These are phyloP conservation scores for Phragmatobia fuliginosa DNA, from an alignment of 2,888 invertebrate genomes.

Conservation along the genomic window DNA sequence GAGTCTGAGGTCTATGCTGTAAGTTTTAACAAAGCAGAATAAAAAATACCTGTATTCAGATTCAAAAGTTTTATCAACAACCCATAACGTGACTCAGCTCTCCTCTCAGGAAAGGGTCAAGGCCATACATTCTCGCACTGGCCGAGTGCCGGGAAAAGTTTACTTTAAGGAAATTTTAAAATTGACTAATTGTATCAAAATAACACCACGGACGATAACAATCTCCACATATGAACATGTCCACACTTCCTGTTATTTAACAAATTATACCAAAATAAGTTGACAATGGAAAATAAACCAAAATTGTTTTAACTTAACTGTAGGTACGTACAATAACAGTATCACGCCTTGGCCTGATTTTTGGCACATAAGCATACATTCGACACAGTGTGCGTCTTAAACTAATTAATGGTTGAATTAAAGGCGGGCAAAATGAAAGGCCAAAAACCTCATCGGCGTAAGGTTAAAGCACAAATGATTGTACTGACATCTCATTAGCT, in stretches of 20 bases:
- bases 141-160: too few relatives aligned
- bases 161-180: too few relatives aligned
- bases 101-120: too few relatives aligned
- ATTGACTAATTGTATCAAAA: background rate
- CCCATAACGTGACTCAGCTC: too few relatives aligned
- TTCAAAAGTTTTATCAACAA: too few relatives aligned
- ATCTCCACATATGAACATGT: background rate
- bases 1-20: too few relatives aligned
- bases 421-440: slow-evolving; percentile 76
- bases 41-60: too few relatives aligned
- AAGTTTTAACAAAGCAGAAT: too few relatives aligned
- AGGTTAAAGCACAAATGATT: slow-evolving; percentile 85
- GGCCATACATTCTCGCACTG: too few relatives aligned
- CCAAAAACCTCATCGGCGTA: slow-evolving; percentile 82
- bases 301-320: slow-evolving; percentile 21
- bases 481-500: slow-evolving; percentile 87
- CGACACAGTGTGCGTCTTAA: slow-evolving; percentile 50
- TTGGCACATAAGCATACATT: slow-evolving; percentile 25
- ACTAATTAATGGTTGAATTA: slow-evolving; percentile 77
- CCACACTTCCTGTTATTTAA: background rate
- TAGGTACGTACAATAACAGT: slow-evolving; percentile 11
- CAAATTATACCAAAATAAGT: slow-evolving; percentile 29
- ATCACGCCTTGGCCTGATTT: slow-evolving; percentile 39
- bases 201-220: background rate
- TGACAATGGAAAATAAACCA: slow-evolving; percentile 38